Evolutionary conservation across 2,888 invertebrate genomes (phyloP), one percentile per base, ranked within the genome.

Genomic region (Thymelicus acteon): DNA sequence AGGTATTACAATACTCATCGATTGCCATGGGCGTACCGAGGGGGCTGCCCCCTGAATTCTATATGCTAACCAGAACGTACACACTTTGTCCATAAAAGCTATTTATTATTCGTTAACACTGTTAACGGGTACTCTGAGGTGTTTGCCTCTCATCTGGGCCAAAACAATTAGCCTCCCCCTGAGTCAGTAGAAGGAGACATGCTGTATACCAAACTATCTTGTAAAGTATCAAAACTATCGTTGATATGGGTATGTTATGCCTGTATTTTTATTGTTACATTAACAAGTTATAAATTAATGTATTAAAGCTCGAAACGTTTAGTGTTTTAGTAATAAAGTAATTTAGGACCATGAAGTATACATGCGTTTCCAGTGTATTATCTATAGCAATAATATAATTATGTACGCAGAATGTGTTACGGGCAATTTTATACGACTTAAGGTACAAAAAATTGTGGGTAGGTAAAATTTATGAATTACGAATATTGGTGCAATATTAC

Each of bases 401-500:
- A 39, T 58, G 57, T 69, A 69, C 57, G 57, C 62, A 49, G 15
- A 72, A 72, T 75, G 72, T 62, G 72, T 68, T 71, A 72, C 67
- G 69, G 72, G 62, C 70, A 74, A 77, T 74, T 75, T 72, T 76
- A 76, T 70, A 72, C 57, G 58, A 75, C 67, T 70, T 67, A 76
- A 62, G 75, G 78, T 79, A 76, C 78, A 78, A 77, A 76, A 48
- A 60, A 66, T 69, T 74, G 75, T 75, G 77, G 74, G 74, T 78
- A 78, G 80, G 77, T 78, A 76, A 78, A 76, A 73, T 75, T 68
- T 74, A 71, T 73, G 61, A 68, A 58, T 66, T 69, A 73, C 70
- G 61, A 60, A 71, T 74, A 76, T 77, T 68, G 80, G 85, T 85
- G 85, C 85, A 85, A 85, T 85, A 83, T 77, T 74, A 77, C 31